Conservation (phyloP, 2,888 invertebrate species). For the Agrotis clavis region DNA sequence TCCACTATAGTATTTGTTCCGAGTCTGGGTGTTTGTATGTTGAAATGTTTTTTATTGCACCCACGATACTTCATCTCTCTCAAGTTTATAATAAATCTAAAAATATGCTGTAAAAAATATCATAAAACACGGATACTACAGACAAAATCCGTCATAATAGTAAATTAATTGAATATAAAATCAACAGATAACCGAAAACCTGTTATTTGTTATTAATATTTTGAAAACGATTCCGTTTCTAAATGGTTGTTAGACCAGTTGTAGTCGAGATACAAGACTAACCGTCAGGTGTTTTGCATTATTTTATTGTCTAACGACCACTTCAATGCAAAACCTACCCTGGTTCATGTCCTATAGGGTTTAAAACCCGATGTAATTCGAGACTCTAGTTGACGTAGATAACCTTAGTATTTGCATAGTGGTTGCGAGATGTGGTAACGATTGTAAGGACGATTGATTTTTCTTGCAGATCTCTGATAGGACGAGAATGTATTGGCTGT, state of each 20-base stretch:
- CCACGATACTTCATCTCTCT: too few relatives aligned
- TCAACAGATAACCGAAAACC: slow-evolving; percentile 5
- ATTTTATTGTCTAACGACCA: slow-evolving; percentile 62
- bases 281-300: slow-evolving; percentile 63
- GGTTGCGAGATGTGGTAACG: slow-evolving; percentile 57
- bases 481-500: slow-evolving; percentile 19
- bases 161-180: slow-evolving; percentile 12
- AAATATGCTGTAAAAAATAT: background rate
- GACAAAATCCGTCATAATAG: background rate
- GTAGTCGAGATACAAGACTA: slow-evolving; percentile 57
- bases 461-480: slow-evolving; percentile 44
- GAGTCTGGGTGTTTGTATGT: too few relatives aligned
- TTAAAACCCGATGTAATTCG: background rate
- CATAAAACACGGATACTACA: background rate
- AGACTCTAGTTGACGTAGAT: slow-evolving; percentile 56
- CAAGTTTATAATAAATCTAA: background rate
- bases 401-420: slow-evolving; percentile 65
- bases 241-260: slow-evolving; percentile 61
- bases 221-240: slow-evolving; percentile 48
- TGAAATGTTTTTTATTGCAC: too few relatives aligned
- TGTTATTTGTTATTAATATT: slow-evolving; percentile 37
- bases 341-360: fast-evolving
- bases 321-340: background rate
- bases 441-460: slow-evolving; percentile 53
- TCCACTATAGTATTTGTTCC: too few relatives aligned